Evolutionary conservation across 2,797 vertebrate species (phyloP).

Genomic region (Lateolabrax maculatus): DNA sequence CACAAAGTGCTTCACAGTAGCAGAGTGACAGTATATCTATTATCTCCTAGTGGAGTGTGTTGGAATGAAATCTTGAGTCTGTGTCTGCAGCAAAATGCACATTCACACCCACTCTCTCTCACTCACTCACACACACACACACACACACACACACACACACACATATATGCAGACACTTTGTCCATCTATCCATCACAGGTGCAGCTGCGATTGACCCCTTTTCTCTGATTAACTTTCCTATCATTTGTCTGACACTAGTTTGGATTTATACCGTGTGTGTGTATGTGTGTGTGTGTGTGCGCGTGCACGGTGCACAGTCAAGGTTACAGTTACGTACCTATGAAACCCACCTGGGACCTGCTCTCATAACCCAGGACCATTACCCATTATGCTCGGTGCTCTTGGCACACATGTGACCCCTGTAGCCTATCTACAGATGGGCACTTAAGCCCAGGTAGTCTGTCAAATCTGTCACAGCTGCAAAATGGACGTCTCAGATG

Average conservation of each 20-base stretch:
- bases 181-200: constrained; percentile 63
- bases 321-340: constrained; percentile 67
- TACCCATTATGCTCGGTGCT: constrained; percentile 62
- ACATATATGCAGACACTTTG: constrained; percentile 24
- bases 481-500: constrained; percentile 58
- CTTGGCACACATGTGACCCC: constrained; percentile 69
- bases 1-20: constrained; percentile 13
- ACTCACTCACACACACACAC: constrained; percentile 6
- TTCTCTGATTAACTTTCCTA: constrained; percentile 77
- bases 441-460: constrained; percentile 68
- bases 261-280: constrained; percentile 52
- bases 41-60: constrained; percentile 30
- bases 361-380: constrained; percentile 68
- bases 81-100: constrained; percentile 48
- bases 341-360: constrained; percentile 69
- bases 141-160: constrained; percentile 18
- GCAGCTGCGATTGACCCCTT: constrained; percentile 68
- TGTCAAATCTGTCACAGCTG: constrained; percentile 71
- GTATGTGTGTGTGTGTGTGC: constrained; percentile 32
- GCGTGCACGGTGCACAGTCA: constrained; percentile 17
- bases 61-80: constrained; percentile 35
- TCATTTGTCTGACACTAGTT: constrained; percentile 69
- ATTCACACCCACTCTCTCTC: constrained; percentile 17
- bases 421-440: constrained; percentile 62
- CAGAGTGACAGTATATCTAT: constrained; percentile 16